Base-by-base conservation (phyloP, 2,113 vertebrate species). In the Cynoglossus semilaevis region DNA sequence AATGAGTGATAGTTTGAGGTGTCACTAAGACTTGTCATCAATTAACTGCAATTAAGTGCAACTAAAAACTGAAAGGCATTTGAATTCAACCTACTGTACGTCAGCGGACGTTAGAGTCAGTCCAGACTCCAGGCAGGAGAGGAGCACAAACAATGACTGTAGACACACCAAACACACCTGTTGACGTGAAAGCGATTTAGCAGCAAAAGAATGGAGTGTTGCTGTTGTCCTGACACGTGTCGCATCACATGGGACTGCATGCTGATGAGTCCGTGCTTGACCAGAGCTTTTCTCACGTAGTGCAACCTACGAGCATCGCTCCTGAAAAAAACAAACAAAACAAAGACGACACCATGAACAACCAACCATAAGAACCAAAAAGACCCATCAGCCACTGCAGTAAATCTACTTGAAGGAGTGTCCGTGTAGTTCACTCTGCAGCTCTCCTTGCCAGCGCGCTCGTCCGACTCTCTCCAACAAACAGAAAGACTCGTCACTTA, bases 401-500 rank as follows among this genome's bases (percentile, higher is more conserved):
- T 1, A 15, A 37, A 29, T 59, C 13, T 88, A 98, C 97, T 92
- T 97, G 89, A 96, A 98, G 40, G 87, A 85, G 1, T 63, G 82
- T 19, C 73, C 89, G 70, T 96, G 95, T 41, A 99, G 91, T 69
- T 98, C 95, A 38, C 92, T 92, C 72, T 99, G 97, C 1, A 99
- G 91, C 79, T 98, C 96, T 2, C 97, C 96, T 67, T 98, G 95
- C 96, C 96, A 98, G 22, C 96, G 89, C 0, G 93, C 93, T 44
- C 96, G 90, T 15, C 95, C 96, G 37, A 99, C 75, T 7, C 94
- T 89, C 72, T 99, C 96, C 88, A 99, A 22, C n/a, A 98, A 92
- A 35, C 96, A 98, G 89, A 96, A 99, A 7, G 94, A 94, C 52
- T 92, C 92, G 47, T 95, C 94, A 0, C 82, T 87, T 2, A 99